These are phyloP conservation scores for Zaprionus inermis DNA, from an alignment of 1,140 invertebrate genomes.

Conservation along the genomic window DNA sequence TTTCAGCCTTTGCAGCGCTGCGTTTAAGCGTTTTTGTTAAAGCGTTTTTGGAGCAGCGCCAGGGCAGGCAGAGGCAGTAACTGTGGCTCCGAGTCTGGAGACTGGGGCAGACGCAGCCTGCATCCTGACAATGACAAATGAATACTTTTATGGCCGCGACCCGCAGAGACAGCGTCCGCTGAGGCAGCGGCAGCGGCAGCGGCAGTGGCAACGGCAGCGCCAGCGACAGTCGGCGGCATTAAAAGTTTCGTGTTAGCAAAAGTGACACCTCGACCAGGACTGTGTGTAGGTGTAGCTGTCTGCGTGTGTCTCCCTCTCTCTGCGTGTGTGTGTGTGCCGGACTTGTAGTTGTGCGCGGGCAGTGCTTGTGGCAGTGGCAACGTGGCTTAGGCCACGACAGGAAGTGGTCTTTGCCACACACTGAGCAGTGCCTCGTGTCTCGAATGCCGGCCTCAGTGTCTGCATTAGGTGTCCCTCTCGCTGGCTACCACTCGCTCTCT, in stretches of 20 bases:
- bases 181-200: slow-evolving; percentile 26
- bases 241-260: slow-evolving; percentile 73
- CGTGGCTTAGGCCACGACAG: slow-evolving; percentile 71
- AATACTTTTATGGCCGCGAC: slow-evolving; percentile 80
- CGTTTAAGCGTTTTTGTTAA: slow-evolving; percentile 58
- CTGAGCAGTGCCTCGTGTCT: slow-evolving; percentile 63
- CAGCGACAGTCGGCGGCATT: slow-evolving; percentile 54
- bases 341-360: slow-evolving; percentile 33
- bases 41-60: slow-evolving; percentile 38
- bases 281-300: slow-evolving; percentile 22
- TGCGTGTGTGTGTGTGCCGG: slow-evolving; percentile 20
- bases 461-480: background rate
- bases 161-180: slow-evolving; percentile 35
- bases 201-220: slow-evolving; percentile 19
- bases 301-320: background rate
- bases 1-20: slow-evolving; percentile 24
- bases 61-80: background rate
- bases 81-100: background rate
- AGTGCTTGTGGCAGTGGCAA: slow-evolving; percentile 41
- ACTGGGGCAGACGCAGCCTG: slow-evolving; percentile 28
- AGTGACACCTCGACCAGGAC: slow-evolving; percentile 62
- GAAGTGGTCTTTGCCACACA: slow-evolving; percentile 73
- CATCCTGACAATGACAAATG: slow-evolving; percentile 79
- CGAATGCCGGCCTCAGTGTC: slow-evolving; percentile 45
- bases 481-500: background rate